phyloP scores from a whole-genome alignment of 2,797 vertebrate genomes.

The Phataginus tetradactyla region DNA sequence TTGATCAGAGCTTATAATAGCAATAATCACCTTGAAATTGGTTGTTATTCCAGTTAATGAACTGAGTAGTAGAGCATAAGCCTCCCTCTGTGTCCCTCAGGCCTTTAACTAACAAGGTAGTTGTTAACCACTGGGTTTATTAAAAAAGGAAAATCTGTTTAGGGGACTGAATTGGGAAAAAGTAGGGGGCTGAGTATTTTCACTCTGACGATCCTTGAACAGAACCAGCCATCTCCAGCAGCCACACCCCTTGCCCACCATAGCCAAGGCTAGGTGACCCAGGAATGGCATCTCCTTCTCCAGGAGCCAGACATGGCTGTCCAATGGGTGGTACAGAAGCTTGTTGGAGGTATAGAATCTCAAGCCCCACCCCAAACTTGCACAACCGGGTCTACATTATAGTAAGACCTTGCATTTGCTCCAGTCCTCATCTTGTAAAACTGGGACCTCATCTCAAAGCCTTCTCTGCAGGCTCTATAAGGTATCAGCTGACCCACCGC shows the following conservation, averaged over 20 bases:
- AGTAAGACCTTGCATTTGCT: background rate
- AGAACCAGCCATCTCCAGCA: background rate
- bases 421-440: background rate
- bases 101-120: conserved; percentile 82
- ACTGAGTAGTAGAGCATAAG: conserved; percentile 82
- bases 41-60: conserved; percentile 88
- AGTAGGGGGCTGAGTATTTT: background rate
- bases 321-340: background rate
- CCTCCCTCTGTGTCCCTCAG: conserved; percentile 80
- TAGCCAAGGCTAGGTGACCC: background rate
- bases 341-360: background rate
- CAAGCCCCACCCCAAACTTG: background rate
- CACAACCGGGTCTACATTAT: background rate
- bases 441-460: background rate
- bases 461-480: background rate
- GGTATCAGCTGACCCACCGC: background rate
- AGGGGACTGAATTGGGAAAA: conserved; percentile 53
- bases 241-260: background rate
- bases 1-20: conserved; percentile 87
- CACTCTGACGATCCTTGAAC: background rate
- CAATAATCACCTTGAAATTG: conserved; percentile 89
- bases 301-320: background rate
- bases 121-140: conserved; percentile 81
- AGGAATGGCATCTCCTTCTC: background rate
- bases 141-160: conserved; percentile 72